These are phyloP conservation scores for Leucozona laternaria DNA, from an alignment of 2,888 invertebrate genomes.

Conservation along the genomic window DNA sequence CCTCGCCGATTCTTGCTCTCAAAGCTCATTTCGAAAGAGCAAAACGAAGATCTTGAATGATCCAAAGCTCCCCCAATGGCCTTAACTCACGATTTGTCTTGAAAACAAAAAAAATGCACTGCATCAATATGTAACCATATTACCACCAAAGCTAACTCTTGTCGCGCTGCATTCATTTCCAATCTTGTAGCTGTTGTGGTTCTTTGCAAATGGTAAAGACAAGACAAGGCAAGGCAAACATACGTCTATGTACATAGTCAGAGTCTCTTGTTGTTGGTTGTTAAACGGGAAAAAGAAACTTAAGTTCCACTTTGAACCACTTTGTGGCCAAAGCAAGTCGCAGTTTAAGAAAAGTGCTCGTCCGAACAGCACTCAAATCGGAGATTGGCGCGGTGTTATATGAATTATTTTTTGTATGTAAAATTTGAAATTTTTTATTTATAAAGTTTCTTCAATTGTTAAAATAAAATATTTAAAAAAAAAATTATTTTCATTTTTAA, in stretches of 20 bases:
- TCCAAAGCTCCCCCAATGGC: constrained; percentile 47
- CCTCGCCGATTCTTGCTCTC: not conserved
- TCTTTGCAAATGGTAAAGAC: constrained; percentile 61
- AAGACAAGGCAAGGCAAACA: constrained; percentile 54
- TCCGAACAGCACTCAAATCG: constrained; percentile 79
- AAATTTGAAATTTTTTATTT: constrained; percentile 28
- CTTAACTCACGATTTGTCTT: constrained; percentile 59
- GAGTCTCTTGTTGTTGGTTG: constrained; percentile 4
- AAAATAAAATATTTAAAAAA: constrained; percentile 1
- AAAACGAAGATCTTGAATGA: not conserved
- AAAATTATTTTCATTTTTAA: constrained; percentile 22
- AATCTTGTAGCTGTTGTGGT: constrained; percentile 42
- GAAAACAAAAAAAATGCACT: constrained; percentile 15
- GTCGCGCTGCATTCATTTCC: constrained; percentile 46
- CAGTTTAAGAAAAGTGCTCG: constrained; percentile 82
- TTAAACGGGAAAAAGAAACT: constrained; percentile 71
- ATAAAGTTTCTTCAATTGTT: constrained; percentile 35
- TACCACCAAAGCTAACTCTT: constrained; percentile 33
- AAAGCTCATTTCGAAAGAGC: constrained; percentile 28
- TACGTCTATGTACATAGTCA: constrained; percentile 8
- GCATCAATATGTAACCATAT: constrained; percentile 25
- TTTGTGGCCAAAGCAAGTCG: constrained; percentile 77
- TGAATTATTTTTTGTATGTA: constrained; percentile 26
- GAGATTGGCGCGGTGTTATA: constrained; percentile 76
- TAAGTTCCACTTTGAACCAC: constrained; percentile 78